phyloP scores from a whole-genome alignment of 2,797 vertebrate genomes.

The Vespertilio murinus region DNA sequence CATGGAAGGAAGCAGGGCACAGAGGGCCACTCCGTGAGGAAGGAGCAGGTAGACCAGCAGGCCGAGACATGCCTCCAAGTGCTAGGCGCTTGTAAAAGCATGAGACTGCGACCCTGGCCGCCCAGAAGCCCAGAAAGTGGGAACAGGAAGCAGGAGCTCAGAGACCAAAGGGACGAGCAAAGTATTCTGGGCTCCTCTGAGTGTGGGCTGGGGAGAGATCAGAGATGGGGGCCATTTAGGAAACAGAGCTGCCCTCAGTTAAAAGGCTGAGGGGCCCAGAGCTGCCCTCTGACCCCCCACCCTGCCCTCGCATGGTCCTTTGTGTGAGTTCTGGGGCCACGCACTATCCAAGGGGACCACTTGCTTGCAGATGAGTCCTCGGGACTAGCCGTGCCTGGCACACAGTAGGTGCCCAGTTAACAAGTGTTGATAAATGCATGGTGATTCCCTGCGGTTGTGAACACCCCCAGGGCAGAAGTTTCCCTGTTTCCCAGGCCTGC shows the following conservation, averaged over 20 bases:
- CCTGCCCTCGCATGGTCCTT: not conserved
- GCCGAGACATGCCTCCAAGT: not conserved
- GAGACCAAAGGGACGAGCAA: not conserved
- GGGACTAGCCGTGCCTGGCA: not conserved
- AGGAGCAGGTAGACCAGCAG: no score
- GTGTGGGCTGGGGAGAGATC: accelerated
- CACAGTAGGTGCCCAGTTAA: not conserved
- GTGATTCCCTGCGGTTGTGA: not conserved
- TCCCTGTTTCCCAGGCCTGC: not conserved
- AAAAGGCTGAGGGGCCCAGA: no score
- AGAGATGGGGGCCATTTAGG: not conserved
- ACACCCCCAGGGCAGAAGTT: accelerated
- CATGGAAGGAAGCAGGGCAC: not conserved
- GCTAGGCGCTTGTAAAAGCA: not conserved
- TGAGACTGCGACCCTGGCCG: accelerated
- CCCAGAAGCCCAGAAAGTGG: not conserved
- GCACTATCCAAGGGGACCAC: not conserved
- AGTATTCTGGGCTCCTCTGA: not conserved
- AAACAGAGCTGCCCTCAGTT: not conserved
- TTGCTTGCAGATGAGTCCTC: not conserved
- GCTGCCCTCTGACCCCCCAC: no score
- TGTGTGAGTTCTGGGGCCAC: not conserved
- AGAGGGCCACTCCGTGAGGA: not conserved
- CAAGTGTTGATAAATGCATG: not conserved
- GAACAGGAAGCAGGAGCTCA: not conserved